Conservation (phyloP, 2,797 vertebrate genomes). For the Fistularia commersonii region DNA sequence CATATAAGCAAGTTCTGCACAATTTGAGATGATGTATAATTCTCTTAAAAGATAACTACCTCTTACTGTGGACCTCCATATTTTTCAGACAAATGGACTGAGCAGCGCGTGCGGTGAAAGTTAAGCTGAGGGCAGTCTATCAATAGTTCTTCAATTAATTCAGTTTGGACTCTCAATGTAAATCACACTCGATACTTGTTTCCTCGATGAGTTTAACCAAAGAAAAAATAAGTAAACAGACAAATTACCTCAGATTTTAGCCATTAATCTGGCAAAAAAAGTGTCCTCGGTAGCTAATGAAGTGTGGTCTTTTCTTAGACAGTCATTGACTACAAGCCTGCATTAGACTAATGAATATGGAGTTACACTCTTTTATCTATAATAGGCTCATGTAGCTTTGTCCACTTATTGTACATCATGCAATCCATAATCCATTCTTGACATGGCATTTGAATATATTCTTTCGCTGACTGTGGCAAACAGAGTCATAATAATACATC, state of each 20-base stretch:
- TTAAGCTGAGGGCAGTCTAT: slow-evolving; percentile 31
- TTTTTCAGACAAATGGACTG: slow-evolving; percentile 41
- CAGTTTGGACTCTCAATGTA: slow-evolving; percentile 37
- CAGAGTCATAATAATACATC: too few species aligned
- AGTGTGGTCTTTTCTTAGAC: slow-evolving; percentile 46
- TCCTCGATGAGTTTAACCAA: slow-evolving; percentile 53
- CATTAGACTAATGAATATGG: slow-evolving; percentile 53
- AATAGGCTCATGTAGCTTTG: slow-evolving; percentile 29
- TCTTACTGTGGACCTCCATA: slow-evolving; percentile 39
- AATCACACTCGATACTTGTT: slow-evolving; percentile 44
- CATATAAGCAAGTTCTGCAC: slow-evolving; percentile 48
- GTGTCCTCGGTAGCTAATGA: slow-evolving; percentile 60
- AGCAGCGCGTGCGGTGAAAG: slow-evolving; percentile 31
- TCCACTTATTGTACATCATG: too few species aligned
- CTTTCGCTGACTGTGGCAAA: too few species aligned
- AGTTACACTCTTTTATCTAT: slow-evolving; percentile 46
- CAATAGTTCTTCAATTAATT: slow-evolving; percentile 39
- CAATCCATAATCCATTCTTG: too few species aligned
- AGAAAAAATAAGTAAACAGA: slow-evolving; percentile 61
- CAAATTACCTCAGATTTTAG: slow-evolving; percentile 48
- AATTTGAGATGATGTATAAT: slow-evolving; percentile 60
- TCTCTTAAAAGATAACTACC: slow-evolving; percentile 39
- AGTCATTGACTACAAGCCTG: slow-evolving; percentile 42
- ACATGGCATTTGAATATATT: too few species aligned
- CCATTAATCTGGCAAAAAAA: slow-evolving; percentile 62